Base-by-base conservation (phyloP, 1,140 invertebrate genomes). In the Augochlora pura region DNA sequence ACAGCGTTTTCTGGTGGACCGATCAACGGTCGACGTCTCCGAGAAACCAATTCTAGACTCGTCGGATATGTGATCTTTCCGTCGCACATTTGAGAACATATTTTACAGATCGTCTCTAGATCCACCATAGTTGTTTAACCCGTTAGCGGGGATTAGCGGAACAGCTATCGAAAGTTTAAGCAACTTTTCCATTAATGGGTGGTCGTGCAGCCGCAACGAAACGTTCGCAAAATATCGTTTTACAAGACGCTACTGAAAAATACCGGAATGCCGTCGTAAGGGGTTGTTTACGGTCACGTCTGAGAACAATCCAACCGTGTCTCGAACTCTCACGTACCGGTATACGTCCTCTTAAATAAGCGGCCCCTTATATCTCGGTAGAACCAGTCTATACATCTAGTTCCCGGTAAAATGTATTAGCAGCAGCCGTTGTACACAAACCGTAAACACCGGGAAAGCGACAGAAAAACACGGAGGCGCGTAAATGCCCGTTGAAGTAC, bases 261-360 rank as follows among this genome's bases (percentile, higher is more conserved):
- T 38, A 66, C 62, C 57, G 68, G 65, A 68, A 60, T 57, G 5
- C 68, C 21, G 67, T 49, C 83, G 72, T 66, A 67, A 42, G 46
- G 14, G 21, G 59, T 83, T 85, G 82, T 83, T 86, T 86, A 86
- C 81, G 85, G 76, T 39, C 72, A 54, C 68, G 84, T 86, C 77
- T 81, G 60, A 39, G 59, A 74, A 75, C 80, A 86, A 86, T 86
- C 85, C 82, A 32, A 62, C 66, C 25, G 46, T 52, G 79, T 82
- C 23, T 64, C 82, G n/a, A 84, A 84, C 72, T 83, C 67, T 85
- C 83, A 84, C 83, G 84, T 77, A 66, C 71, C 23, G 32, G 66
- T 52, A 78, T 39, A 72, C 77, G 76, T 75, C 71, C 71, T 23
- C 27, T 25, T 66, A 64, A 72, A 75, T 71, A 72, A 77, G 27